These are phyloP conservation scores for Paralvinella palmiformis DNA, from an alignment of 1,140 invertebrate species.

Conservation along the genomic window DNA sequence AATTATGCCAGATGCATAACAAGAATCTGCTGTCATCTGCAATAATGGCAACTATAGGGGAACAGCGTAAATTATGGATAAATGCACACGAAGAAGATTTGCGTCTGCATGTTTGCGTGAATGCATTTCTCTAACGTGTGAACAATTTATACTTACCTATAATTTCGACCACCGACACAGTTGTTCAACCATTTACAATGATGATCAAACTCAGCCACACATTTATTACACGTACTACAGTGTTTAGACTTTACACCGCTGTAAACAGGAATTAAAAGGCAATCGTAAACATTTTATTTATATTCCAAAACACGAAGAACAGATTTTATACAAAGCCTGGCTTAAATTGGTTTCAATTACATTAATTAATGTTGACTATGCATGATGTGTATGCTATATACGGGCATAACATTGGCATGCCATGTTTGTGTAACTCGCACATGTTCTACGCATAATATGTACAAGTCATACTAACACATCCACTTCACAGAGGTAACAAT, in stretches of 20 bases:
- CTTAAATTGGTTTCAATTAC: no score
- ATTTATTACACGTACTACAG: slow-evolving; percentile 95
- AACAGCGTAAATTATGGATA: background rate
- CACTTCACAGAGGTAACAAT: slow-evolving; percentile 76
- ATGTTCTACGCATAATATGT: background rate
- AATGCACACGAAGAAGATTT: background rate
- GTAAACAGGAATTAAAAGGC: slow-evolving; percentile 24
- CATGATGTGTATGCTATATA: no score
- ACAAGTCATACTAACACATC: slow-evolving; percentile 13
- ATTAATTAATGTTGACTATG: no score
- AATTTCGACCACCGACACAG: slow-evolving; percentile 87
- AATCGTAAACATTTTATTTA: no score
- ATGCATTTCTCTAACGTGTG: no score
- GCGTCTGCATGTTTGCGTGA: background rate
- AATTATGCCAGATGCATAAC: background rate
- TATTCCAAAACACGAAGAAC: no score
- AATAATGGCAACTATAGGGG: background rate
- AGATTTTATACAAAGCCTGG: no score
- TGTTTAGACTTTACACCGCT: slow-evolving; percentile 68
- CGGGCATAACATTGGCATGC: no score
- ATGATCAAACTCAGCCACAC: slow-evolving; percentile 82
- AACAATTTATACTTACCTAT: slow-evolving; percentile 59
- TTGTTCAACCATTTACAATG: slow-evolving; percentile 98
- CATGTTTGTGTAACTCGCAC: no score
- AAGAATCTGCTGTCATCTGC: background rate